Base-by-base conservation (phyloP, 2,888 invertebrate species). In the Plemyria rubiginata region DNA sequence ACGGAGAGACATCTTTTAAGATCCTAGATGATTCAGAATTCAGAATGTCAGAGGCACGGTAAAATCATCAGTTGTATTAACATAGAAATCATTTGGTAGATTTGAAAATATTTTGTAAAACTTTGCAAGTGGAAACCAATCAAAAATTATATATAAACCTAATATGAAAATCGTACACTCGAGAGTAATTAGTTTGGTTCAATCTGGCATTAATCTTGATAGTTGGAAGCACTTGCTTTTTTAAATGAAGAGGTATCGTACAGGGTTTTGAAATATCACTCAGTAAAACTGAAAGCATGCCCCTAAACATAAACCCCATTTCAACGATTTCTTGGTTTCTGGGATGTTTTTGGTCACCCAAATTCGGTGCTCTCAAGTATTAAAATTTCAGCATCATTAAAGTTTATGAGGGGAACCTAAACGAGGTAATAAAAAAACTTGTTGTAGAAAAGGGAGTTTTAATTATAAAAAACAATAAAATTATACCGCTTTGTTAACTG, bases 401-500 rank as follows among this genome's bases (percentile, higher is more conserved):
- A 67, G 50, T 70, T 71, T 70, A 71, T 61, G 54, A 53, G 54
- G 60, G 45, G 50, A 22, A 36, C 52, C 63, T 46, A 54, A 65
- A 65, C 50, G 63, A 41, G 45, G 50, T 55, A 62, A 65, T 71
- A 71, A 68, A 69, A 71, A 65, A 66, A 49, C 57, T 60, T 67
- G 55, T 58, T 63, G 57, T 63, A 67, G 61, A 57, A 61, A 65
- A 65, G 59, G 54, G 60, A 60, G 41, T 49, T 63, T 70, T 68
- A 68, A 70, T 68, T 68, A 70, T 60, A 66, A 63, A 63, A 59
- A 55, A 63, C 12, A 63, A 68, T 55, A 65, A 66, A 62, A 60
- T 36, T 64, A 55, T 58, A 70, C 55, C 58, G 62, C 54, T 68
- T 54, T 58, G 68, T 67, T 68, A 68, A 70, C 67, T 68, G 68